Base-by-base conservation (phyloP, 53 echinoderm and acorn worm species). In the Echinarachnius parma region DNA sequence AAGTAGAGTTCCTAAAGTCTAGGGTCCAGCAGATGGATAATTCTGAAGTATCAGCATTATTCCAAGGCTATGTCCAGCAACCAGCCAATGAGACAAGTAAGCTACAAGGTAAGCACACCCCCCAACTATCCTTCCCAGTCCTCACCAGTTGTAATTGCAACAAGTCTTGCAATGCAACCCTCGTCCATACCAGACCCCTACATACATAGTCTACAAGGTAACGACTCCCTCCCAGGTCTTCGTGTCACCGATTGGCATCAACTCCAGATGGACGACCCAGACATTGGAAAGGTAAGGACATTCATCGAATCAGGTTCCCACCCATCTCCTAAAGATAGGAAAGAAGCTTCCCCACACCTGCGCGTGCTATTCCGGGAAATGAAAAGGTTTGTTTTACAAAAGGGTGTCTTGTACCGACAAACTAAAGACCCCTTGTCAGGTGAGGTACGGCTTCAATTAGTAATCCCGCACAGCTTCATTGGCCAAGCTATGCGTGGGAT, bases 221-320 rank as follows among this genome's bases (percentile, higher is more conserved):
- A 71, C 19, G 53, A 11, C 28, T 25, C 72, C n/a, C 72, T 71
- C 18, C 72, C 53, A 36, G 63, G 60, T 5, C 30, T 77, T 9
- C 31, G 56, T 36, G 23, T 29, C 10, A 21, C 20, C 10, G 62
- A 77, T 13, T 77, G 77, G 77, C 77, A 61, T 14, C 30, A 46
- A 14, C 9, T 1, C 35, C 77, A 77, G 33, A 18, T 31, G 9
- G 15, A 1, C 8, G 77, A 77, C 28, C 49, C 61, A 10, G 77
- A 53, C 31, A 1, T 77, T 4, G 16, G 7, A 3, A 19, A 25
- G 22, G 77, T 77, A 30, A 28, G 27, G n/a, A 14, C 29, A 20
- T 23, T 39, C 13, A 16, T 58, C 1, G 42, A 27, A 24, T 23
- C 32, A 15, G 3, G 44, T 19, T 33, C 32, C 4, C 44, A 23